phyloP scores from a whole-genome alignment of 2,888 invertebrate species.

The Habrosyne pyritoides region DNA sequence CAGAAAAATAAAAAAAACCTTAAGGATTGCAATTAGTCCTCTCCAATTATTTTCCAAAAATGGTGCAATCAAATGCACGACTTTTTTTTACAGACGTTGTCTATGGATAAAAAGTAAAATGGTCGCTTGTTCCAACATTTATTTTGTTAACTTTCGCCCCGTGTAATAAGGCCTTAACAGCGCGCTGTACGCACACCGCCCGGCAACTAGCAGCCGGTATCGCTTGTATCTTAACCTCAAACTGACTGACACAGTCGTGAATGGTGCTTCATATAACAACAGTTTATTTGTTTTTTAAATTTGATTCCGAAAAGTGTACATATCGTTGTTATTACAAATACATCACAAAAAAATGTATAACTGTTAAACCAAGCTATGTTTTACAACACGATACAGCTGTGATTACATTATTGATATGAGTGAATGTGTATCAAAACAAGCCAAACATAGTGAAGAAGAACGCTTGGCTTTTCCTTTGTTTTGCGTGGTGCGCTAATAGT shows the following conservation, averaged over 20 bases:
- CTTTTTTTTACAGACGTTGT: too few species aligned
- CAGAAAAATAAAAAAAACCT: too few species aligned
- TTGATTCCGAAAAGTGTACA: constrained; percentile 25
- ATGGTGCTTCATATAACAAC: constrained; percentile 74
- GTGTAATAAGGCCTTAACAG: constrained; percentile 57
- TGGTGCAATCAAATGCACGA: too few species aligned
- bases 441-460: not conserved
- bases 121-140: not conserved
- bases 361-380: not conserved
- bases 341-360: constrained; percentile 7
- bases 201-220: constrained; percentile 73
- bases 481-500: not conserved
- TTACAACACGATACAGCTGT: constrained; percentile 7
- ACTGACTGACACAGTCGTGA: constrained; percentile 80
- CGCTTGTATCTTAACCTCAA: constrained; percentile 82
- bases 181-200: constrained; percentile 58
- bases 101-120: constrained; percentile 9
- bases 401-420: constrained; percentile 26
- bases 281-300: constrained; percentile 60
- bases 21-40: too few species aligned
- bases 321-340: constrained; percentile 13
- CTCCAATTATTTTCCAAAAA: too few species aligned
- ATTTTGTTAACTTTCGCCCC: constrained; percentile 43
- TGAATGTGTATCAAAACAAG: constrained; percentile 21
- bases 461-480: not conserved